Conservation (phyloP, 2,113 vertebrate species). For the Myrmecophaga tridactyla region DNA sequence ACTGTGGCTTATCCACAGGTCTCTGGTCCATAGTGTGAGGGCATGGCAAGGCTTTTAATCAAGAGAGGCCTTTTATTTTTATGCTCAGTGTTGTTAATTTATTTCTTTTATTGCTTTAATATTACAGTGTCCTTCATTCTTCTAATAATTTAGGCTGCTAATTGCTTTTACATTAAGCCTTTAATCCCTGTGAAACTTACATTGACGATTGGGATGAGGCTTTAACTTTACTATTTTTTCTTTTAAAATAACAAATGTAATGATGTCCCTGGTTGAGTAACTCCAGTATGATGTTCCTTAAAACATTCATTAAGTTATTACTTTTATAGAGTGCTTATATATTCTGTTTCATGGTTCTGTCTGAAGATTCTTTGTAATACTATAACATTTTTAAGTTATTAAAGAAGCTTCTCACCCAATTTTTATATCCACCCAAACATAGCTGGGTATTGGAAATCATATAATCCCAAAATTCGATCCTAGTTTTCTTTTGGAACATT, state of each 20-base stretch:
- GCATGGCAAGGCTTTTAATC: neutral
- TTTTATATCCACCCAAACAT: neutral
- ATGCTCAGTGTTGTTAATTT: neutral
- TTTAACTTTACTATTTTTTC: conserved; percentile 25
- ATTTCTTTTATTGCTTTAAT: conserved; percentile 11
- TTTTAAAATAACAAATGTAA: neutral
- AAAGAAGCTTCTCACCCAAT: neutral
- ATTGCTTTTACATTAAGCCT: conserved; percentile 28
- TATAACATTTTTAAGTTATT: neutral
- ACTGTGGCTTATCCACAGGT: too few relatives aligned
- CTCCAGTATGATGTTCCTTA: neutral
- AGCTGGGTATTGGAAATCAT: neutral
- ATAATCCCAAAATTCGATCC: neutral
- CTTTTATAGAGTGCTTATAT: neutral
- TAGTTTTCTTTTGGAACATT: neutral
- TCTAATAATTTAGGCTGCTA: neutral
- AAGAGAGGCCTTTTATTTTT: neutral
- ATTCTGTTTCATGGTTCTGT: neutral
- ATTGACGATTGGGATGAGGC: neutral
- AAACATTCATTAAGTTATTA: neutral
- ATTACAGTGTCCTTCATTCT: neutral
- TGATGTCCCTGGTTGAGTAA: neutral
- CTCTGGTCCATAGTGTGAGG: neutral
- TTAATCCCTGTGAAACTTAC: conserved; percentile 23
- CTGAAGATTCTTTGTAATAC: neutral